Percentiles rank a stretch among this genome's conserved stretches.
Evolutionary conservation across 2,797 vertebrate genomes (phyloP).

Genomic region (Labroides dimidiatus): DNA sequence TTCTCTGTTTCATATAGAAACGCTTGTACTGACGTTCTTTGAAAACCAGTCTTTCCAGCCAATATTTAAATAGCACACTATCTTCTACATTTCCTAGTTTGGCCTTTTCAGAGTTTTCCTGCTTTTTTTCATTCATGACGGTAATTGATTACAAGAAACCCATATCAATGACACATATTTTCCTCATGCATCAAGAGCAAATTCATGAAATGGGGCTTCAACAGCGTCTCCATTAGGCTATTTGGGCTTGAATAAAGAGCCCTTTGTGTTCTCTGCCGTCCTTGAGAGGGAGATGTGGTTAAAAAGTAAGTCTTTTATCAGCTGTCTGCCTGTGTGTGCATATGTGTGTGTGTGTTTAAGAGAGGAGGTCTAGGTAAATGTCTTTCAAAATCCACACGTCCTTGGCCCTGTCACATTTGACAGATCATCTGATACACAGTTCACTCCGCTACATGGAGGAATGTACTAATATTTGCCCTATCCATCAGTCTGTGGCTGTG

Average conservation of each 20-base stretch:
- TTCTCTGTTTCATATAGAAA: slow-evolving; percentile 4
- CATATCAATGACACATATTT: slow-evolving; percentile 50
- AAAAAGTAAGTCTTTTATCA: slow-evolving; percentile 83
- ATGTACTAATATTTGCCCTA: slow-evolving; percentile 83
- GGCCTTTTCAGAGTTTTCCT: slow-evolving; percentile 24
- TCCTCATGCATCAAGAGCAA: slow-evolving; percentile 49
- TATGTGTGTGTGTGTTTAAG: background rate
- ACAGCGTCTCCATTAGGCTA: slow-evolving; percentile 53
- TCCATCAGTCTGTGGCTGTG: slow-evolving; percentile 69
- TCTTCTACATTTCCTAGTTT: slow-evolving; percentile 23
- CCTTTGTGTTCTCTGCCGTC: slow-evolving; percentile 77
- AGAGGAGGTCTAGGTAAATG: slow-evolving; percentile 66
- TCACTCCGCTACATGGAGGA: slow-evolving; percentile 67
- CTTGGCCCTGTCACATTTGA: slow-evolving; percentile 73
- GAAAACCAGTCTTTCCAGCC: too few species aligned
- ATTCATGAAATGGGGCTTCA: slow-evolving; percentile 54
- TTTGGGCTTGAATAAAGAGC: slow-evolving; percentile 62
- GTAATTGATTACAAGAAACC: slow-evolving; percentile 42
- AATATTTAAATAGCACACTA: slow-evolving; percentile 13
- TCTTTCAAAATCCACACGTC: slow-evolving; percentile 65
- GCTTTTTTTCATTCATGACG: slow-evolving; percentile 27
- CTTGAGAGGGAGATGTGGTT: slow-evolving; percentile 78
- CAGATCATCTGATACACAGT: slow-evolving; percentile 68
- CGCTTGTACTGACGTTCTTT: background rate
- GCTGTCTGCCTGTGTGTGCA: slow-evolving; percentile 20